These are phyloP conservation scores for Cataglyphis livida DNA, from an alignment of 2,888 invertebrate species.

Conservation along the genomic window DNA sequence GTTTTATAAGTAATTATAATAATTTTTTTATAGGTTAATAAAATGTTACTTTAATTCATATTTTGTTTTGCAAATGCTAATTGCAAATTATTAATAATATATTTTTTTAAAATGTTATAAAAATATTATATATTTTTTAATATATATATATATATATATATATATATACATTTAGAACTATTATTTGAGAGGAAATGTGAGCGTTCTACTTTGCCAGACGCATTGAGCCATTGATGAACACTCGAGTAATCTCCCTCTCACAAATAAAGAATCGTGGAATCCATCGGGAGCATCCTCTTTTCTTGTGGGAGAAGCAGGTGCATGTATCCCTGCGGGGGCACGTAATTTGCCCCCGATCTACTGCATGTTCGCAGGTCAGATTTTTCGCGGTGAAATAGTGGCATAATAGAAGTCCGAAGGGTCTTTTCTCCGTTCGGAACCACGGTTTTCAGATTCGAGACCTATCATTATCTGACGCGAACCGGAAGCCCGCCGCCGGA, in stretches of 20 bases:
- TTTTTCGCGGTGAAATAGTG: slow-evolving; percentile 68
- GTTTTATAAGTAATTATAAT: slow-evolving; percentile 3
- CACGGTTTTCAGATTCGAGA: slow-evolving; percentile 65
- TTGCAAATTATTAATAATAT: slow-evolving; percentile 1
- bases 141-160: neutral
- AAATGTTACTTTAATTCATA: neutral
- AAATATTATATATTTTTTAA: neutral
- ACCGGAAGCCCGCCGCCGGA: slow-evolving; percentile 70
- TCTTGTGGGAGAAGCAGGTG: slow-evolving; percentile 72
- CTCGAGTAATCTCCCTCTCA: slow-evolving; percentile 49
- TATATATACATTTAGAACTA: neutral
- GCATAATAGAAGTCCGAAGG: slow-evolving; percentile 63
- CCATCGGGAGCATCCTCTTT: slow-evolving; percentile 60
- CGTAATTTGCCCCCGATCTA: slow-evolving; percentile 73
- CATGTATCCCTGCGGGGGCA: slow-evolving; percentile 62
- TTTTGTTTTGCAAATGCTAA: neutral
- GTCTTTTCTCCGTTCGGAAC: slow-evolving; percentile 45
- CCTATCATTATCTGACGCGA: slow-evolving; percentile 74
- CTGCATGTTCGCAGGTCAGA: slow-evolving; percentile 73
- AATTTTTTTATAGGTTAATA: neutral
- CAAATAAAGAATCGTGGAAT: slow-evolving; percentile 56
- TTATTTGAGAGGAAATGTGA: neutral
- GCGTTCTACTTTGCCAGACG: neutral
- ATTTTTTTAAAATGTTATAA: neutral
- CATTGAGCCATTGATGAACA: slow-evolving; percentile 28